Evolutionary conservation across 2,888 invertebrate species (phyloP), one percentile per base, ranked within the genome.

Genomic region (Drosophila anomelani): DNA sequence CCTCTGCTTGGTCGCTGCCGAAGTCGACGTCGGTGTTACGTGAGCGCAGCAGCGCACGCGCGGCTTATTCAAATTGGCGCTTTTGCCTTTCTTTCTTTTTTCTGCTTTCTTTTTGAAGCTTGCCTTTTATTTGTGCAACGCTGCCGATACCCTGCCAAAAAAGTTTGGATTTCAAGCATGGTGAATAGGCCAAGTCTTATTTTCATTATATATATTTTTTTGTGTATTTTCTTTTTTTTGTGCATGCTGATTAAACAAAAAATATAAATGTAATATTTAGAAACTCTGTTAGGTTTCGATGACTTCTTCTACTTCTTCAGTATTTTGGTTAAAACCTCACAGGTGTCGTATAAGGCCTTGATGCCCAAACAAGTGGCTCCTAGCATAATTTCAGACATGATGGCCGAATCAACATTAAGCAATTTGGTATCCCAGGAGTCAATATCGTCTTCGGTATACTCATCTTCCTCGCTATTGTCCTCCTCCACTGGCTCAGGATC

Each of bases 11-110:
- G 46, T 8, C 23, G 36, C 57, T 34, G 69, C 32, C 51, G 13
- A 34, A 34, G 64, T 32, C 41, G 9, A 15, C 38, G 29, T 29
- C 57, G 72, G 55, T 74, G 85, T 84, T 80, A 87, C 80, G 87
- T 84, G 85, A 86, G 75, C 83, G 67, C 61, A 61, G 67, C 61
- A 61, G 68, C 78, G 80, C 78, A 81, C 77, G 78, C 81, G 82
- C 75, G 74, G 70, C 69, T 62, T 84, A 85, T 86, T 86, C 72
- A 84, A 82, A 87, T 81, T 68, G 59, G 64, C 63, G 68, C 47
- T 61, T 55, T 75, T 62, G 66, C 53, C 12, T 34, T 34, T 34
- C 29, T 12, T 10, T 59, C 44, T 66, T 60, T 53, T 72, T 66
- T 59, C 51, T 76, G 80, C 78, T 86, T 86, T 85, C 75, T 82